A percentile compares a stretch with the other conserved stretches of the same genome.
Evolutionary conservation across 2,113 vertebrate species (phyloP).

Genomic region (Sterrhoptilus dennistouni): DNA sequence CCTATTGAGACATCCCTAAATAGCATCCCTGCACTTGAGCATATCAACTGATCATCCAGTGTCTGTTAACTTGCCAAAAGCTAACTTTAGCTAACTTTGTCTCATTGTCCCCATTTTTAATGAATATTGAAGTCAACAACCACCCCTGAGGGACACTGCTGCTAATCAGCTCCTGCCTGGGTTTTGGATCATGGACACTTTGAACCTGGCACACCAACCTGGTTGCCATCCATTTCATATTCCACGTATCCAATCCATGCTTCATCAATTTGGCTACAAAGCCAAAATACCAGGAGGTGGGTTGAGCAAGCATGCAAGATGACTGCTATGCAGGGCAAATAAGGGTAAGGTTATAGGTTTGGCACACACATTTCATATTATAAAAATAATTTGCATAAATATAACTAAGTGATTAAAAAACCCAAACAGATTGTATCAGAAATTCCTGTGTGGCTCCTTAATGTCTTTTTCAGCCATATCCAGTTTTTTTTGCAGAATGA

Average conservation of each 20-base stretch:
- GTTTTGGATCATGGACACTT: background rate
- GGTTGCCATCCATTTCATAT: background rate
- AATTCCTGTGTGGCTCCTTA: background rate
- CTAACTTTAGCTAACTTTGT: background rate
- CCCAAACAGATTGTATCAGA: background rate
- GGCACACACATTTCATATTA: background rate
- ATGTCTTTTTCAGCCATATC: background rate
- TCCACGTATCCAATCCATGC: background rate
- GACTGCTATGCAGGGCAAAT: background rate
- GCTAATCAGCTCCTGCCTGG: background rate
- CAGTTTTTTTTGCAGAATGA: background rate
- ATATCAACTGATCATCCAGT: background rate
- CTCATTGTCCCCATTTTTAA: background rate
- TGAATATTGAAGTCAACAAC: background rate
- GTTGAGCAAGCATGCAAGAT: background rate
- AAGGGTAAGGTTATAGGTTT: background rate
- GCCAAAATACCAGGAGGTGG: background rate
- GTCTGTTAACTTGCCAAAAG: background rate
- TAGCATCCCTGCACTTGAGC: background rate
- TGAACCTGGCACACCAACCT: background rate
- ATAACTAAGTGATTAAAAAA: background rate
- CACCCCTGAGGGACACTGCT: background rate
- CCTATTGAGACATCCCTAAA: background rate
- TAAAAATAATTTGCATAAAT: background rate
- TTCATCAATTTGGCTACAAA: background rate